phyloP scores from a whole-genome alignment of 2,797 vertebrate genomes.

The Pseudomugil gertrudae region DNA sequence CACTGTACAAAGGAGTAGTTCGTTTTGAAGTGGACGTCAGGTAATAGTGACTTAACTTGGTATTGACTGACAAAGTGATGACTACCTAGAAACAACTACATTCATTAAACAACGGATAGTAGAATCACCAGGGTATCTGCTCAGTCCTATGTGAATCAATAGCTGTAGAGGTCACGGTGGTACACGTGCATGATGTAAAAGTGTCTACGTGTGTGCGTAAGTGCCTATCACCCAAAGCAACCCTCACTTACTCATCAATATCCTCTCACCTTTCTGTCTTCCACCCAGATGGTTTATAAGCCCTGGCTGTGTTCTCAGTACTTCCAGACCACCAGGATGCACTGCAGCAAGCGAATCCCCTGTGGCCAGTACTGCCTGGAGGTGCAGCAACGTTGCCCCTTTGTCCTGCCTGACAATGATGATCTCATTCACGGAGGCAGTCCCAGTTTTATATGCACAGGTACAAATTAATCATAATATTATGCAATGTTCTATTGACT shows the following conservation, averaged over 20 bases:
- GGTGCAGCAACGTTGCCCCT: conserved; percentile 98
- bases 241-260: conserved; percentile 58
- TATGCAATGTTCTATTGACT: background rate
- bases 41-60: conserved; percentile 14
- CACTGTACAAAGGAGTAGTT: background rate
- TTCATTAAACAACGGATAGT: conserved; percentile 52
- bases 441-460: conserved; percentile 99
- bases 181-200: conserved; percentile 31
- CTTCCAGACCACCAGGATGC: conserved; percentile 97
- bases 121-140: conserved; percentile 47
- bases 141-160: conserved; percentile 54
- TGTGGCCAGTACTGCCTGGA: conserved; percentile 99
- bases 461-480: conserved; percentile 71
- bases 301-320: conserved; percentile 99
- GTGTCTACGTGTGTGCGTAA: conserved; percentile 18
- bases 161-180: conserved; percentile 59
- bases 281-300: conserved; percentile 94
- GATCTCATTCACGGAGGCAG: conserved; percentile 98
- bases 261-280: conserved; percentile 61
- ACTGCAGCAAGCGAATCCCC: conserved; percentile 97
- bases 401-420: conserved; percentile 98
- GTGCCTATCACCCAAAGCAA: conserved; percentile 34
- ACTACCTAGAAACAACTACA: conserved; percentile 46
- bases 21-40: conserved; percentile 8
- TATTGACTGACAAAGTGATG: conserved; percentile 41